phyloP scores from a whole-genome alignment of 1,140 invertebrate genomes.

The Megalopta genalis region DNA sequence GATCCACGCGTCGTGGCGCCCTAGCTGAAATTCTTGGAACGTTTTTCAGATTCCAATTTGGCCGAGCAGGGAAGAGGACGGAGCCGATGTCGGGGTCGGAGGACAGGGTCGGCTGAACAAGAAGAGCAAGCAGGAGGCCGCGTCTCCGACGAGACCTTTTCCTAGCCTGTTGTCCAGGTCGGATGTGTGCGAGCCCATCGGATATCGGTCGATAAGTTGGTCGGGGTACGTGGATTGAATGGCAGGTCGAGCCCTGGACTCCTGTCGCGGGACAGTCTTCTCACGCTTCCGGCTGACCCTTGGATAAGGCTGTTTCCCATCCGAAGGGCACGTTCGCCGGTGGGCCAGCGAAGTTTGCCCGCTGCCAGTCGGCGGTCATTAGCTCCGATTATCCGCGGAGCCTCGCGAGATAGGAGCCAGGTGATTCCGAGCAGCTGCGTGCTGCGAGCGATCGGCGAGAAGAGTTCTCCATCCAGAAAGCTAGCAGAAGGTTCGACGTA shows the following conservation, averaged over 20 bases:
- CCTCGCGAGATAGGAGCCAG: not conserved
- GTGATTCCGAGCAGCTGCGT: not conserved
- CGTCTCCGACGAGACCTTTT: slow-evolving; percentile 24
- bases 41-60: slow-evolving; percentile 9
- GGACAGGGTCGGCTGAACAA: not conserved
- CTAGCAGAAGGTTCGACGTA: not conserved
- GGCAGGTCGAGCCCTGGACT: slow-evolving; percentile 28
- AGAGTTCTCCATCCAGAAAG: too few relatives aligned
- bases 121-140: not conserved
- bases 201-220: slow-evolving; percentile 48
- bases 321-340: not conserved
- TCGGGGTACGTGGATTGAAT: slow-evolving; percentile 37
- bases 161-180: slow-evolving; percentile 1
- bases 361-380: not conserved
- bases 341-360: not conserved
- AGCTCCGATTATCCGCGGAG: not conserved
- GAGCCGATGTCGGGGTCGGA: not conserved
- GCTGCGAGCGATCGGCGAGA: too few relatives aligned
- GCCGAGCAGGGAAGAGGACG: not conserved
- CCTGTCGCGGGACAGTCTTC: slow-evolving; percentile 1
- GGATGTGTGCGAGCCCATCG: slow-evolving; percentile 44
- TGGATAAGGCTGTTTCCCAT: slow-evolving; percentile 2
- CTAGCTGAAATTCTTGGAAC: not conserved
- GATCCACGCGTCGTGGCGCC: too few relatives aligned
- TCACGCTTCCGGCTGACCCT: not conserved